Conservation (phyloP, 2,888 invertebrate genomes). For the Sarcophaga subvicina region DNA sequence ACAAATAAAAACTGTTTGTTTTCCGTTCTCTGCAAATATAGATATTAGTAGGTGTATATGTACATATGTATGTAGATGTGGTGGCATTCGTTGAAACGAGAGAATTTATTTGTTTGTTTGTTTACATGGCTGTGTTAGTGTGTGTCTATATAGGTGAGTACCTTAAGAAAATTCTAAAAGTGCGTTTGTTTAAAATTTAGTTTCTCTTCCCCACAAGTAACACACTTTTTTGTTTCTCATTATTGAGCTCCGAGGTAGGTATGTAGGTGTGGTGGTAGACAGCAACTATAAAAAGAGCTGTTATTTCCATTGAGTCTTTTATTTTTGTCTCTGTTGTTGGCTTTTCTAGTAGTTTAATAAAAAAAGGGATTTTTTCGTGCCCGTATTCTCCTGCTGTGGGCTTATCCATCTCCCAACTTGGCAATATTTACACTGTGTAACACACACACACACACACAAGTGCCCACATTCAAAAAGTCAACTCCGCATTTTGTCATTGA, state of each 20-base stretch:
- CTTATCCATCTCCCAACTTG: background rate
- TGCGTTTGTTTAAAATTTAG: conserved; percentile 64
- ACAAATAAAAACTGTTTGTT: background rate
- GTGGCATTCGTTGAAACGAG: background rate
- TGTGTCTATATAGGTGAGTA: background rate
- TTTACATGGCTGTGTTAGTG: background rate
- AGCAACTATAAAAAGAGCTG: too few species aligned
- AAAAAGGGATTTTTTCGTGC: too few species aligned
- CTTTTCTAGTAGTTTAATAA: too few species aligned
- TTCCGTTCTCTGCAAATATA: background rate
- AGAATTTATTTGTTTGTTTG: background rate
- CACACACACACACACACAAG: conserved; percentile 7
- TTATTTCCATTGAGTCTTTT: background rate
- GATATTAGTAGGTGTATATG: background rate
- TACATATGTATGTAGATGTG: background rate
- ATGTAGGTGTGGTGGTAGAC: too few species aligned
- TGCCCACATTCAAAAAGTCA: conserved; percentile 63
- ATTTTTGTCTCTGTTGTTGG: background rate
- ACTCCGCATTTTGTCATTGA: conserved; percentile 69
- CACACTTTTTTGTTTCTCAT: background rate
- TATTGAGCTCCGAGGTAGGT: too few species aligned
- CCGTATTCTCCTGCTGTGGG: background rate
- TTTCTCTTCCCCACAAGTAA: background rate
- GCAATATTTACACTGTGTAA: background rate
- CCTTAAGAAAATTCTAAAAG: conserved; percentile 62